Evolutionary conservation across 2,888 invertebrate genomes (phyloP).

Genomic region (Andrena chrysosceles): DNA sequence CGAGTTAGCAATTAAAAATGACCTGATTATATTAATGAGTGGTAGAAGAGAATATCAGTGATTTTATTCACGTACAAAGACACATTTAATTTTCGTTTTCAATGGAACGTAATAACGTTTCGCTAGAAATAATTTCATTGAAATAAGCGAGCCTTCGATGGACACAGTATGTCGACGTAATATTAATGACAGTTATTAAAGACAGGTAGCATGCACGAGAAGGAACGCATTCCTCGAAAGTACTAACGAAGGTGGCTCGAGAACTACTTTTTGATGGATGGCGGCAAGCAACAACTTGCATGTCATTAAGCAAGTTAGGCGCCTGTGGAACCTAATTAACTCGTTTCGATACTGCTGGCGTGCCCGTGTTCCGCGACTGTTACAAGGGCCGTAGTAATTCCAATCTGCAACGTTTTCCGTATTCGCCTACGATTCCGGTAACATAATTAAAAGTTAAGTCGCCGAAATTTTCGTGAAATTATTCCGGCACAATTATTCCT

Average conservation of each 20-base stretch:
- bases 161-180: too few species aligned
- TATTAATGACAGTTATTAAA: too few species aligned
- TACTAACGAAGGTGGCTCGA: neutral
- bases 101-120: neutral
- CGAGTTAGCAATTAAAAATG: too few species aligned
- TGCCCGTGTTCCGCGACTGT: conserved; percentile 48
- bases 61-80: too few species aligned
- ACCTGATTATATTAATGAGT: too few species aligned
- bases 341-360: conserved; percentile 60
- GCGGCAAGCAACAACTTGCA: conserved; percentile 42
- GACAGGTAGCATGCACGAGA: neutral
- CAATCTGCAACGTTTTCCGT: conserved; percentile 51
- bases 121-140: too few species aligned
- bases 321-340: conserved; percentile 63
- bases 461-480: conserved; percentile 40
- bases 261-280: conserved; percentile 51
- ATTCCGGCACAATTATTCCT: neutral
- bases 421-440: conserved; percentile 35
- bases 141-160: too few species aligned
- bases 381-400: conserved; percentile 55
- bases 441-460: conserved; percentile 58
- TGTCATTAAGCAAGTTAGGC: conserved; percentile 61
- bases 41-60: too few species aligned
- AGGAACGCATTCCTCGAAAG: neutral
- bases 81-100: neutral